Evolutionary conservation across 2,888 invertebrate genomes (phyloP), one percentile per base, ranked within the genome.

Genomic region (Quadroppia sp.): DNA sequence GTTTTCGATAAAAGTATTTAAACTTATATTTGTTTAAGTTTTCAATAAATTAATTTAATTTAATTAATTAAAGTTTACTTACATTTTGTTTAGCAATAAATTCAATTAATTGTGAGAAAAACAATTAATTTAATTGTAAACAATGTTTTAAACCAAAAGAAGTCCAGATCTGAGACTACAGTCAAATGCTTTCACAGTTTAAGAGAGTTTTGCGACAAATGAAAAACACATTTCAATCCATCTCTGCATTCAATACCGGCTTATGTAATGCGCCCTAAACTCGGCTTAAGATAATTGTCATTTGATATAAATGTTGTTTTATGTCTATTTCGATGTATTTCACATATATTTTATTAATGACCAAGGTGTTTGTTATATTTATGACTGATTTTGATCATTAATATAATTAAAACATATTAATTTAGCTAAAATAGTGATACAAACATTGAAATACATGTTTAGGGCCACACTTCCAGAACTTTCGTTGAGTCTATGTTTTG

Each of bases 201-300:
- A 23, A 17, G 17, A 6, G 13, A 23, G 61, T 59, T 15, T 59
- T 17, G 25, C 23, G 15, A 25, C 23, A 23, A 15, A 23, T 4
- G 56, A 56, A 9, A 56, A 25, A 56, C 20, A 56, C 7, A 25
- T 17, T 56, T 13, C 25, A n/a, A n/a, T n/a, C n/a, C n/a, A n/a
- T n/a, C n/a, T n/a, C n/a, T n/a, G n/a, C n/a, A 23, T 15, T 56
- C 3, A 61, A 40, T 67, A 40, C 67, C 67, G 67, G 67, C 67
- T 67, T 67, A 67, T 67, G 67, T 67, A 67, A 67, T 67, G 67
- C 42, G 23, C 40, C 67, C 67, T 23, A 23, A 67, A 67, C 23
- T 7, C 42, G 67, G 4, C 6, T 67, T 67, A 67, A 67, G 1
- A n/a, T n/a, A n/a, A n/a, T n/a, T n/a, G n/a, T n/a, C n/a, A n/a